phyloP scores from a whole-genome alignment of 1,140 invertebrate genomes.

The Mizuhopecten yessoensis region DNA sequence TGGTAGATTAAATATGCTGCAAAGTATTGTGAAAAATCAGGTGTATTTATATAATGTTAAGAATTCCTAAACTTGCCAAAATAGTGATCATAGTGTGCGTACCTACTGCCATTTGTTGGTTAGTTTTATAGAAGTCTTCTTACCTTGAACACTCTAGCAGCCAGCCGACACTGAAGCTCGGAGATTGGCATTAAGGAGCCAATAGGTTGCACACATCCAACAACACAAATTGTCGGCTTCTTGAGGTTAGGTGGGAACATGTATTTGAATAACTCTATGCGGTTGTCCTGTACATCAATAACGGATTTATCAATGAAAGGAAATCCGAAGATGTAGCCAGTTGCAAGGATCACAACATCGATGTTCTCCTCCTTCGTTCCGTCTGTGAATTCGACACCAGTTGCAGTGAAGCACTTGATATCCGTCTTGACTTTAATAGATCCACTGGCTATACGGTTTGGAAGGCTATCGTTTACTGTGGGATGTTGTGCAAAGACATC shows the following conservation, averaged over 20 bases:
- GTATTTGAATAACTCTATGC: slow-evolving; percentile 83
- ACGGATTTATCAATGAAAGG: slow-evolving; percentile 68
- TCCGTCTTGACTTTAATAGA: slow-evolving; percentile 82
- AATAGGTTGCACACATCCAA: slow-evolving; percentile 84
- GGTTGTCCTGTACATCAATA: slow-evolving; percentile 67
- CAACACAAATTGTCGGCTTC: slow-evolving; percentile 81
- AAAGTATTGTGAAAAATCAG: too few relatives aligned
- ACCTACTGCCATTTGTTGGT: too few relatives aligned
- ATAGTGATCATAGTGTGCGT: too few relatives aligned
- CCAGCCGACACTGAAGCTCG: slow-evolving; percentile 65
- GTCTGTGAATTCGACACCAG: slow-evolving; percentile 82
- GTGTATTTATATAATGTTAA: too few relatives aligned
- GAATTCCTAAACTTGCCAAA: too few relatives aligned
- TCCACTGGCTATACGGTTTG: slow-evolving; percentile 84
- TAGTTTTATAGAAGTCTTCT: too few relatives aligned
- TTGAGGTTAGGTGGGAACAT: slow-evolving; percentile 81
- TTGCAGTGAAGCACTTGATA: slow-evolving; percentile 77
- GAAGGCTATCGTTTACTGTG: slow-evolving; percentile 85
- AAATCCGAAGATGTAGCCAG: slow-evolving; percentile 69
- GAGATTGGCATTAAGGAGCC: slow-evolving; percentile 83
- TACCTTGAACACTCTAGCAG: slow-evolving; percentile 71
- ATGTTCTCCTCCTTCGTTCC: slow-evolving; percentile 77
- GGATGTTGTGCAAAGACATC: slow-evolving; percentile 84
- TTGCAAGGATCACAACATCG: slow-evolving; percentile 73
- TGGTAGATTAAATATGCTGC: too few relatives aligned